A percentile compares a stretch with the other conserved stretches of the same genome.
These are phyloP conservation scores for Tipula helvola DNA, from an alignment of 2,888 invertebrate species.

Conservation along the genomic window DNA sequence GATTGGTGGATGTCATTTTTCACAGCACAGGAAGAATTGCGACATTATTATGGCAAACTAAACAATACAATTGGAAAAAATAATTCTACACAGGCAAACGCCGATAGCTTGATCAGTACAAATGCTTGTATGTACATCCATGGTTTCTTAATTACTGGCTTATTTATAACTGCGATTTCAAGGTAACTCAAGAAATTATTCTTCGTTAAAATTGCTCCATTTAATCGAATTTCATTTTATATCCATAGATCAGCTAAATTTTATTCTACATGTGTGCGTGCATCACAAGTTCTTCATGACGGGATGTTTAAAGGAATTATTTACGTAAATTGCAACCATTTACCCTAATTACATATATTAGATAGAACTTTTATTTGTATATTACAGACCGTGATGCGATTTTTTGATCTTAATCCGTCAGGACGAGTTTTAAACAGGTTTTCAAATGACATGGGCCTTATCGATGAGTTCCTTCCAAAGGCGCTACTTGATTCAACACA, in stretches of 20 bases:
- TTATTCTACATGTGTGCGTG: conserved; percentile 46
- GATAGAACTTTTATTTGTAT: neutral
- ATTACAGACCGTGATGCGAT: conserved; percentile 42
- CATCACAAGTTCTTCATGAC: conserved; percentile 62
- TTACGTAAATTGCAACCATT: conserved; percentile 12
- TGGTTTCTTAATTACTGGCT: conserved; percentile 38
- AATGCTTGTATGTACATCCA: conserved; percentile 48
- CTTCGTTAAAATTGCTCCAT: conserved; percentile 23
- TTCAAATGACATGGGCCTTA: conserved; percentile 72
- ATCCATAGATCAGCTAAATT: conserved; percentile 46
- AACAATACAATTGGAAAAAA: neutral
- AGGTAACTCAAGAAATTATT: neutral
- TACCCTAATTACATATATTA: too few relatives aligned
- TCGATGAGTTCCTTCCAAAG: conserved; percentile 65
- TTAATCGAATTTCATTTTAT: conserved; percentile 40
- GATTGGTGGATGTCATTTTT: conserved; percentile 62
- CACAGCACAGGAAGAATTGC: conserved; percentile 22
- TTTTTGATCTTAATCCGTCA: conserved; percentile 76
- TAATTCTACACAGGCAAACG: neutral
- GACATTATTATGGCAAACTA: conserved; percentile 13
- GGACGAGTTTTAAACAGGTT: conserved; percentile 67
- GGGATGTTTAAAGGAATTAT: conserved; percentile 55
- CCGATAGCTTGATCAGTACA: conserved; percentile 19
- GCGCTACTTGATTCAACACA: conserved; percentile 53
- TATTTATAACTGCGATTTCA: conserved; percentile 43